Evolutionary conservation across 2,113 vertebrate genomes (phyloP).

Genomic region (Cardinalis cardinalis): DNA sequence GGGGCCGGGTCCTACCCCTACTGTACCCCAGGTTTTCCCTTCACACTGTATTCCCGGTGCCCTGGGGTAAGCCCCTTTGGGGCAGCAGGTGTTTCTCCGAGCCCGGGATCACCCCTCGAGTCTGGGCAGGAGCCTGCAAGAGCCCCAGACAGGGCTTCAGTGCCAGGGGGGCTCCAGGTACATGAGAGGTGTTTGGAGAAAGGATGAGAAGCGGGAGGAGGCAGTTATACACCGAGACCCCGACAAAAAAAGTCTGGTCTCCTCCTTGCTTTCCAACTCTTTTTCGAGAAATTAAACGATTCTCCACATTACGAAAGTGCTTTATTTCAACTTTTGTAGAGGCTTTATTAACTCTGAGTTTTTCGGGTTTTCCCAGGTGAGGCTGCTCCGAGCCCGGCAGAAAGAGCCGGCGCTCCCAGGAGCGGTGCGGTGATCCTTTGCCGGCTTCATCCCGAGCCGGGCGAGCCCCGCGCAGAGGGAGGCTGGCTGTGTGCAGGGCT

Average conservation of each 20-base stretch:
- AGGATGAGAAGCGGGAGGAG: background rate
- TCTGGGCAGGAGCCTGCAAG: background rate
- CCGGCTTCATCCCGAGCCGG: background rate
- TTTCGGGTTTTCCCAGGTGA: background rate
- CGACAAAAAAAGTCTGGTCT: background rate
- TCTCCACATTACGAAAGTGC: background rate
- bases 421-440: background rate
- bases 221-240: too few species aligned
- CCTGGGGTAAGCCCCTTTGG: fast-evolving
- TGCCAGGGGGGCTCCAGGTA: background rate
- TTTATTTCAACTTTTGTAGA: background rate
- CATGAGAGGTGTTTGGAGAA: background rate
- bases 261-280: background rate
- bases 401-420: background rate
- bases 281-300: background rate
- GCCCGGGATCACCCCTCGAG: background rate
- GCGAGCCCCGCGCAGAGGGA: fast-evolving
- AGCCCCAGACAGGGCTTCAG: background rate
- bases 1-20: fast-evolving
- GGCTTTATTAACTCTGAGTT: background rate
- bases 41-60: too few species aligned
- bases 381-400: background rate
- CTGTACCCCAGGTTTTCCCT: fast-evolving
- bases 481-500: background rate
- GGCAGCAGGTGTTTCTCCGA: background rate